These are phyloP conservation scores for Phortica variegata DNA, from an alignment of 1,140 invertebrate species.

Conservation along the genomic window DNA sequence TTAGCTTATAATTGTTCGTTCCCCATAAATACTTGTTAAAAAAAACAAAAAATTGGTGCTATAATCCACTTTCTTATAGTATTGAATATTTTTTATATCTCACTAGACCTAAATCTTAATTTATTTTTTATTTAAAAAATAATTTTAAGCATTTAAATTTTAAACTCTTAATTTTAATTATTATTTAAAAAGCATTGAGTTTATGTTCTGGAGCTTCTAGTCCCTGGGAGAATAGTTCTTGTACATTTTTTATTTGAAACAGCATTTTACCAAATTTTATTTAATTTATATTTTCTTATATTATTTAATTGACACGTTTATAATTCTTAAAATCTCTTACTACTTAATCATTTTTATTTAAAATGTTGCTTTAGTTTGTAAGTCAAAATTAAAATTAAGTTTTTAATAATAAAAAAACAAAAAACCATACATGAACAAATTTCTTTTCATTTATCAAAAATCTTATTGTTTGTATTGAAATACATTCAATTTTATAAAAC, in stretches of 20 bases:
- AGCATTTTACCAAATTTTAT: conserved; percentile 44
- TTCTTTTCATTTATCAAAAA: too few relatives aligned
- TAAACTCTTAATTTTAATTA: conserved; percentile 12
- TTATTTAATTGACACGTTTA: conserved; percentile 19
- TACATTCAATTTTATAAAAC: too few relatives aligned
- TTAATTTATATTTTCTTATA: conserved; percentile 24
- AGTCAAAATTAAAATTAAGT: conserved; percentile 30
- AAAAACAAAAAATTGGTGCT: too few relatives aligned
- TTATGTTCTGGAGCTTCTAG: conserved; percentile 6
- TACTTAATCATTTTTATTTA: conserved; percentile 13
- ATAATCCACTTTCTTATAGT: too few relatives aligned
- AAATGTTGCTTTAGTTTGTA: conserved; percentile 21
- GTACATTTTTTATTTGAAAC: conserved; percentile 36
- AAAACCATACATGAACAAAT: too few relatives aligned
- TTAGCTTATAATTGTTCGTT: too few relatives aligned
- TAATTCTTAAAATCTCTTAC: conserved; percentile 11
- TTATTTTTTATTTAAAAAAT: conserved; percentile 8
- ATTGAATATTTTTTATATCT: background rate
- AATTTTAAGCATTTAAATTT: conserved; percentile 23
- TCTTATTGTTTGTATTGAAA: too few relatives aligned
- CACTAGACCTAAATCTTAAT: conserved; percentile 10
- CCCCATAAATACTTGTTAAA: too few relatives aligned
- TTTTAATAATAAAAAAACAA: too few relatives aligned
- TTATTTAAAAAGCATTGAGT: background rate
- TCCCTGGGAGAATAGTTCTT: conserved; percentile 22